Conservation (phyloP, 92 coral and sea anemone species). For the Micromussa lordhowensis region DNA sequence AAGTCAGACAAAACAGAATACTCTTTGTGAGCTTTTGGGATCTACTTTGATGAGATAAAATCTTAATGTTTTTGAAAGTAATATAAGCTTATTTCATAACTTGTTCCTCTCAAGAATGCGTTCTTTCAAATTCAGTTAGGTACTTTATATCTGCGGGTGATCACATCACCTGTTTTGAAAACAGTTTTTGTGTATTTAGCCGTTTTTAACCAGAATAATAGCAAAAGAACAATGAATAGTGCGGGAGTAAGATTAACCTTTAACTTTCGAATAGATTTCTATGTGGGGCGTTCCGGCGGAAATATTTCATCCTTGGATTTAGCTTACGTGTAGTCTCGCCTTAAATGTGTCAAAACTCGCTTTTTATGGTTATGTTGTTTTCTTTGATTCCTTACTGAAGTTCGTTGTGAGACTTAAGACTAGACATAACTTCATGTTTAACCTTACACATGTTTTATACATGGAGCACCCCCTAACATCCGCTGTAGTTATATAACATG, state of each 20-base stretch:
- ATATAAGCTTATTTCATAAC: neutral
- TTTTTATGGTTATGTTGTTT: neutral
- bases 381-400: neutral
- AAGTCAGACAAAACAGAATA: neutral
- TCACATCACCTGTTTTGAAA: neutral
- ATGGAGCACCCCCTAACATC: neutral
- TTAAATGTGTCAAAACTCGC: neutral
- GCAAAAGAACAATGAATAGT: neutral
- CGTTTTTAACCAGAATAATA: neutral
- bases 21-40: conserved; percentile 17
- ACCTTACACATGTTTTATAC: neutral
- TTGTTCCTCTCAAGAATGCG: neutral
- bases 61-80: conserved; percentile 25
- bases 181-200: neutral
- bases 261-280: conserved; percentile 5
- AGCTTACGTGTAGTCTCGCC: neutral
- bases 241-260: conserved; percentile 7
- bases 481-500: neutral
- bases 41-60: conserved; percentile 34
- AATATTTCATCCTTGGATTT: neutral
- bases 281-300: conserved; percentile 38
- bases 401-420: too few species aligned
- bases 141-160: neutral
- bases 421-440: neutral
- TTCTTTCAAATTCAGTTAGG: too few species aligned